phyloP scores from a whole-genome alignment of 2,113 vertebrate genomes.

The Telmatochromis sp. region DNA sequence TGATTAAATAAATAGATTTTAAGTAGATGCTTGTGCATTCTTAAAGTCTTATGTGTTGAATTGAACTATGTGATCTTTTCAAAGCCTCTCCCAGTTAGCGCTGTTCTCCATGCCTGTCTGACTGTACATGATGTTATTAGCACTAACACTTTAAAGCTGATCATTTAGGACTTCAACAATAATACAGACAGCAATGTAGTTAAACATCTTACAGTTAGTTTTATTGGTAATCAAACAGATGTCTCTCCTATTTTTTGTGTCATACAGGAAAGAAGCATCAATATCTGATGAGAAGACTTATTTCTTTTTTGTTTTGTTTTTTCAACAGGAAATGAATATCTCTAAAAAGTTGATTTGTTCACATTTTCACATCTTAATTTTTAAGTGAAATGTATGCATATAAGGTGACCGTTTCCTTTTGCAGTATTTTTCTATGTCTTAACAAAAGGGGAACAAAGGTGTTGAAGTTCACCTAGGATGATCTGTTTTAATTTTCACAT shows the following conservation, averaged over 20 bases:
- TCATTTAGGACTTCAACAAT: neutral
- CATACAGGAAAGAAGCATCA: neutral
- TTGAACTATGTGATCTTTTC: neutral
- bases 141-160: neutral
- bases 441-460: neutral
- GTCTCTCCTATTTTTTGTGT: neutral
- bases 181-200: neutral
- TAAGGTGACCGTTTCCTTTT: neutral
- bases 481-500: neutral
- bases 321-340: neutral
- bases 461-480: neutral
- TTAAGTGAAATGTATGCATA: neutral
- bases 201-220: neutral
- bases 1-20: rapidly evolving
- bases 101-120: neutral
- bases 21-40: neutral
- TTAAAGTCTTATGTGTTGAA: neutral
- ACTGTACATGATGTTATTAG: neutral
- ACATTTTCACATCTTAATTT: neutral
- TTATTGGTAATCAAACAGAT: neutral
- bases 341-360: neutral
- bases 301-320: neutral
- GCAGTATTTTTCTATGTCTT: neutral
- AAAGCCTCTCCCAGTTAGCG: neutral
- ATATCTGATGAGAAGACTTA: neutral